Evolutionary conservation across 2,888 invertebrate species (phyloP), one percentile per base, ranked within the genome.

Genomic region (Sminthurides aquaticus): DNA sequence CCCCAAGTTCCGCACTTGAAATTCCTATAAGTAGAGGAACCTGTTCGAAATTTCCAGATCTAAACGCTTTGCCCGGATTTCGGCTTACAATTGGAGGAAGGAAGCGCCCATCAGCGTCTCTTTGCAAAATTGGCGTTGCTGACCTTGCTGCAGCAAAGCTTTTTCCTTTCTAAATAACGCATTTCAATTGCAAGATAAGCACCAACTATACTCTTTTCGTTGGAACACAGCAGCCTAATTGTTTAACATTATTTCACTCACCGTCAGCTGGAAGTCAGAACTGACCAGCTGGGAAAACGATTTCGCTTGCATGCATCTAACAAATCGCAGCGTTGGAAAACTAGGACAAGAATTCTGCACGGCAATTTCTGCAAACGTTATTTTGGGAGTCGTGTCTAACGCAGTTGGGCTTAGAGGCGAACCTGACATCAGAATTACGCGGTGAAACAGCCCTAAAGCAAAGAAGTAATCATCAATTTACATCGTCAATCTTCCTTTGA

Each of bases 11-110:
- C 3, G 69, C 62, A 25, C 60, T 60, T 3, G 69, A 62, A 3
- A 71, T 67, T 5, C 74, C 74, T 26, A 74, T 59, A 8, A 74
- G 64, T 5, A 72, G 18, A 0, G 74, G 74, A 0, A 72, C 71
- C 5, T 63, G 65, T 24, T 71, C 68, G 56, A 74, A 72, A 49
- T 66, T 62, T 15, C 72, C 71, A n/a, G 64, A 43, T 0, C 49
- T 11, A 26, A 70, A 29, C 15, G 67, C 65, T 1, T 11, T 52
- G 8, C 27, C 22, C 0, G 74, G 74, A 55, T 64, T 52, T n/a
- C 49, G 49, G 24, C 60, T 64, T 18, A 74, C 34, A 15, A 74
- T 48, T 1, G 74, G 71, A 18, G 74, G 74, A 25, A 74, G 65
- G 27, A 71, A 74, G 24, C 72, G 59, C 1, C 65, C 67, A 55